These are phyloP conservation scores for Gastracanthus pulcherrimus DNA, from an alignment of 2,888 invertebrate genomes.

Conservation along the genomic window DNA sequence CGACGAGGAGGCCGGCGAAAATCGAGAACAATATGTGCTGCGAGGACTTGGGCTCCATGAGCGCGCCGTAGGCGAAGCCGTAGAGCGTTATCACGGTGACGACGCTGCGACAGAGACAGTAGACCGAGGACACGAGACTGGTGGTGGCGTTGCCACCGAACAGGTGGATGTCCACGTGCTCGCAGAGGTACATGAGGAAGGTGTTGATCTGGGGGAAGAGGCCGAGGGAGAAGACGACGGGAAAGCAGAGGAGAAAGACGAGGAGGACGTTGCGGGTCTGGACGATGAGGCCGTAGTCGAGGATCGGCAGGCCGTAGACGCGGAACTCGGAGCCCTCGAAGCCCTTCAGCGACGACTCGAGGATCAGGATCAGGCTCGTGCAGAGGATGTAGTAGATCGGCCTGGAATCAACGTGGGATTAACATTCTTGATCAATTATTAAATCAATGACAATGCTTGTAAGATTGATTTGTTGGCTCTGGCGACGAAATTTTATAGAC, in stretches of 20 bases:
- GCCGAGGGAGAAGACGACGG: slow-evolving; percentile 95
- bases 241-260: slow-evolving; percentile 92
- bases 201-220: slow-evolving; percentile 98
- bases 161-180: slow-evolving; percentile 94
- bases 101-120: slow-evolving; percentile 89
- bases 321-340: slow-evolving; percentile 76
- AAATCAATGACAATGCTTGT: too few species aligned
- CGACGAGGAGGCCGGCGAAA: slow-evolving; percentile 93
- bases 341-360: slow-evolving; percentile 75
- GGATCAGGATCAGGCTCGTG: slow-evolving; percentile 71
- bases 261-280: slow-evolving; percentile 87
- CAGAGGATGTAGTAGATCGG: slow-evolving; percentile 96
- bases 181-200: slow-evolving; percentile 96
- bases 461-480: too few species aligned
- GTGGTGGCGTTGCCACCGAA: slow-evolving; percentile 94
- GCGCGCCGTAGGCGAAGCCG: slow-evolving; percentile 92
- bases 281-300: slow-evolving; percentile 82
- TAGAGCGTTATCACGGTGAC: slow-evolving; percentile 89
- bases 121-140: slow-evolving; percentile 89
- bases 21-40: slow-evolving; percentile 97
- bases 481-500: too few species aligned
- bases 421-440: too few species aligned
- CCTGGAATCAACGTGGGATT: slow-evolving; percentile 90
- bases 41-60: slow-evolving; percentile 90
- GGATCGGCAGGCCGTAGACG: slow-evolving; percentile 78